Evolutionary conservation across 2,797 vertebrate species (phyloP).

Genomic region (Picus viridis): DNA sequence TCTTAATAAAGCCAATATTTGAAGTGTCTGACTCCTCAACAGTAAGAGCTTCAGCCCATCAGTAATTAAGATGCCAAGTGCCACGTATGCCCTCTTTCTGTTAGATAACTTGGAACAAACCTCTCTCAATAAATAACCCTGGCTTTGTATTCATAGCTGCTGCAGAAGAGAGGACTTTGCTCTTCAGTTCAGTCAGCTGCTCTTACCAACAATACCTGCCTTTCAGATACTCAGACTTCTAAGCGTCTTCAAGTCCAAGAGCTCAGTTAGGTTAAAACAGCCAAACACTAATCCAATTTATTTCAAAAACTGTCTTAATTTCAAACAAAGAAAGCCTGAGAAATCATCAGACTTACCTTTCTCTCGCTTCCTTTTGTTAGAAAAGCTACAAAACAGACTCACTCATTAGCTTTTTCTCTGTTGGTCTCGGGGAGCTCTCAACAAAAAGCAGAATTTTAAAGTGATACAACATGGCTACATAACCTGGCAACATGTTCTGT

Average conservation of each 20-base stretch:
- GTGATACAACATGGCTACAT: accelerated
- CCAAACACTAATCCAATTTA: background rate
- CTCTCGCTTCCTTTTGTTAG: background rate
- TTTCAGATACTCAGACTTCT: conserved; percentile 40
- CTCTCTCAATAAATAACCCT: background rate
- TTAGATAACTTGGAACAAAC: background rate
- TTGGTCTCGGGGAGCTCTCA: background rate
- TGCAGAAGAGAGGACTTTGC: background rate
- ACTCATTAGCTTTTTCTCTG: background rate
- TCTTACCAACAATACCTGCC: conserved; percentile 36
- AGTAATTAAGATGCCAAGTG: background rate
- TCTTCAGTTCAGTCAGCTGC: conserved; percentile 36
- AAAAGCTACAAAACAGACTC: background rate
- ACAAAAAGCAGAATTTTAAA: background rate
- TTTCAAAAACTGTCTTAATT: background rate
- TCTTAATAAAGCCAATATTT: background rate
- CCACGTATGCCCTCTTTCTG: background rate
- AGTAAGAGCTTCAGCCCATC: background rate
- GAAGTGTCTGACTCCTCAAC: background rate
- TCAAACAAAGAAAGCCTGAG: conserved; percentile 12
- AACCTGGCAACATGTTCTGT: background rate
- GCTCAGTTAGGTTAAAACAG: background rate
- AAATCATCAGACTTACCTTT: background rate
- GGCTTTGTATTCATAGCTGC: conserved; percentile 10
- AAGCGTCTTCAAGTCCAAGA: background rate